Evolutionary conservation across 2,888 invertebrate genomes (phyloP), one percentile per base, ranked within the genome.

Genomic region (Meiosimyza platycephala): DNA sequence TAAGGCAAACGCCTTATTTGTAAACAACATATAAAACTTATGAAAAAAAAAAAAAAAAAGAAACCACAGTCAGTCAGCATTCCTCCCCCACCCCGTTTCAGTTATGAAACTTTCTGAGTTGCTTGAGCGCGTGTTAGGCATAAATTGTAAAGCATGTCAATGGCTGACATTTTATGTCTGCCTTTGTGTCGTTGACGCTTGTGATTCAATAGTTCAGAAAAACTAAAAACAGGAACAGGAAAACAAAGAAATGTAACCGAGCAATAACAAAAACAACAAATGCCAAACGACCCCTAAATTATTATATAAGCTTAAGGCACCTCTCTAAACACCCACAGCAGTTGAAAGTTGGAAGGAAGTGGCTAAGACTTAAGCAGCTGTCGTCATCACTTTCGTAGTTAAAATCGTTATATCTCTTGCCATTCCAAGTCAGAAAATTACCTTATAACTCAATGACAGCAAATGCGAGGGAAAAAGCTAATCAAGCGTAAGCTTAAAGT

Each of bases 141-240:
- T 71, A 72, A 71, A 71, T 70, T 72, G 47, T 63, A 57, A 57
- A 57, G 71, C 71, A 74, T 74, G 72, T 69, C 71, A 71, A 76
- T 76, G 71, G 64, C 68, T 70, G 40, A 48, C 60, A 15, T 6
- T 71, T 28, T 72, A 48, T 67, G 67, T 55, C 40, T 57, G 57
- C 28, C 22, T 57, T 28, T 16, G 18, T 18, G 57, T 28, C 64
- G 28, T 28, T 51, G 18, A 51, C 64, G 22, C 50, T 28, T 28
- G 28, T 28, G 18, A 18, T 5, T 33, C 50, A 22, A 12, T 15
- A 18, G 18, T 22, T 28, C 22, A 57, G 5, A 18, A 55, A 2
- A 57, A n/a, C 6, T 22, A 57, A 18, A 55, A 57, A n/a, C 22
- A 57, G 12, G 16, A 57, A 57, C 12, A 22, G 28, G 4, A 28